A percentile compares a stretch with the other conserved stretches of the same genome.
phyloP scores from a whole-genome alignment of 2,113 vertebrate species.

The Tragulus kanchil region DNA sequence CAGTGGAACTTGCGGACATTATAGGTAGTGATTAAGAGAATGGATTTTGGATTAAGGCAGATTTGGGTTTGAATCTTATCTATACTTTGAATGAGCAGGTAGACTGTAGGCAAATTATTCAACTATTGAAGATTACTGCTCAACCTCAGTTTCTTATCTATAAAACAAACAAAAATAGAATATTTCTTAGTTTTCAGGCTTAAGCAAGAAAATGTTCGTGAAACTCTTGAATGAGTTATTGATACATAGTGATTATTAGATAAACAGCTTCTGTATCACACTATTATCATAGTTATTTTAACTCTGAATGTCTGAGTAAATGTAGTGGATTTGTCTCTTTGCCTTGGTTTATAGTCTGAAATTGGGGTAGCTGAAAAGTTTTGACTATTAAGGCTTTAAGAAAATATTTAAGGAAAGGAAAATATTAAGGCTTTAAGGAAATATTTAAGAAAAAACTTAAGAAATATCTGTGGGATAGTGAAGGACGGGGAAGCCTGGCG shows the following conservation, averaged over 20 bases:
- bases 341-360: background rate
- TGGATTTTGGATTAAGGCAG: constrained; percentile 31
- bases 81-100: background rate
- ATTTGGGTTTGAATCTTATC: background rate
- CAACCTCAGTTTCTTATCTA: background rate
- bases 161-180: background rate
- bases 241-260: background rate
- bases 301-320: background rate
- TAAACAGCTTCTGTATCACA: background rate
- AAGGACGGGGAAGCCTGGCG: background rate
- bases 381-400: constrained; percentile 5
- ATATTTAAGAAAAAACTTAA: background rate
- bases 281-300: background rate
- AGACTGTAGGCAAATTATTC: background rate
- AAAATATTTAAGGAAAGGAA: background rate
- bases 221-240: background rate
- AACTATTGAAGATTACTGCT: background rate
- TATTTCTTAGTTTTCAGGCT: background rate
- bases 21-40: background rate
- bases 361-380: background rate
- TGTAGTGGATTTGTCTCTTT: background rate
- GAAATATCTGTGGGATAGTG: background rate
- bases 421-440: constrained; percentile 16
- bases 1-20: background rate
- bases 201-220: constrained; percentile 15